Percentiles rank a stretch among this genome's conserved stretches.
Conservation (phyloP, 2,888 invertebrate genomes). For the Drosophila neonasuta region DNA sequence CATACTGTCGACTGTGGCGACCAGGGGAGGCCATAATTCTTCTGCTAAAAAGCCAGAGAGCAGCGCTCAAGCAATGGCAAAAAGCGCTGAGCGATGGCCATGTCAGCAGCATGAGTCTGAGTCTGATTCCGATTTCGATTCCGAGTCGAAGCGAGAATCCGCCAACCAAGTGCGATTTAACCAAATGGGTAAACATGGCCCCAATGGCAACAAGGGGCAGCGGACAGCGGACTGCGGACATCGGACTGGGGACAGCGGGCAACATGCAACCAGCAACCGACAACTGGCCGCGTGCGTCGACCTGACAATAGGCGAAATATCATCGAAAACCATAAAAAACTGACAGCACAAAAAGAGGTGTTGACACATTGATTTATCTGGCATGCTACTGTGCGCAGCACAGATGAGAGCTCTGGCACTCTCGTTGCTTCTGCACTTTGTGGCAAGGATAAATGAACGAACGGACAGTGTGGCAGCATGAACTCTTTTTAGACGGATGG, state of each 20-base stretch:
- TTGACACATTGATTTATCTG: constrained; percentile 83
- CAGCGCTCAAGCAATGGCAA: constrained; percentile 46
- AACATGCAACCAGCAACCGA: constrained; percentile 21
- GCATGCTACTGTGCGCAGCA: constrained; percentile 80
- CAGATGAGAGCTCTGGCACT: constrained; percentile 59
- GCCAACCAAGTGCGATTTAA: constrained; percentile 63
- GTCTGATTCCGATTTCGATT: constrained; percentile 9
- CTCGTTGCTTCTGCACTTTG: constrained; percentile 18
- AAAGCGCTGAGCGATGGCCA: constrained; percentile 62
- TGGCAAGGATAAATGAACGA: constrained; percentile 46
- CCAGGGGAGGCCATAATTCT: constrained; percentile 73
- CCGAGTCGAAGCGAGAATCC: constrained; percentile 16
- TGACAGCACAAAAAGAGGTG: constrained; percentile 82
- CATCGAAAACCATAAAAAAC: constrained; percentile 81
- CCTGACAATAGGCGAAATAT: constrained; percentile 81
- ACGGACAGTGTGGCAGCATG: constrained; percentile 19
- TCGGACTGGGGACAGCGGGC: too few species aligned
- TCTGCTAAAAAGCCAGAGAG: constrained; percentile 69
- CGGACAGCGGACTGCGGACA: too few species aligned
- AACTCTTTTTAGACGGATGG: constrained; percentile 57
- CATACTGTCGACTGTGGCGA: constrained; percentile 7
- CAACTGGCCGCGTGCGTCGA: constrained; percentile 58
- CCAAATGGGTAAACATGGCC: constrained; percentile 68
- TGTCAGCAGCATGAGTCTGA: constrained; percentile 48
- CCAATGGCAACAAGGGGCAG: constrained; percentile 29